phyloP scores from a whole-genome alignment of 2,797 vertebrate species.

The Phyllotis vaccarum region DNA sequence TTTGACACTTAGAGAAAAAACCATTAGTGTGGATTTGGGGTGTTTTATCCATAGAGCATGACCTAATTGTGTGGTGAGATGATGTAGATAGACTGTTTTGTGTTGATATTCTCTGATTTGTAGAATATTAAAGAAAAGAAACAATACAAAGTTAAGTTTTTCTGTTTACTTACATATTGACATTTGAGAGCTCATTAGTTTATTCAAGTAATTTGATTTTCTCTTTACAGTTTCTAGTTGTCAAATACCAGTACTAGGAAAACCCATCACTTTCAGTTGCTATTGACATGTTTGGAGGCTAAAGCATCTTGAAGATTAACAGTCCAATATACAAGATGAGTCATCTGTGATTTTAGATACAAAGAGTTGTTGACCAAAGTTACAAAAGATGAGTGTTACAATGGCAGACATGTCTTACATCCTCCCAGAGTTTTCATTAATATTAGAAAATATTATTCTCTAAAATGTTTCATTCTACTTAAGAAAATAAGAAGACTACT shows the following conservation, averaged over 20 bases:
- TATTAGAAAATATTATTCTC: constrained; percentile 26
- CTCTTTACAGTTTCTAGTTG: constrained; percentile 80
- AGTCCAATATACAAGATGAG: constrained; percentile 77
- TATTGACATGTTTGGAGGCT: constrained; percentile 80
- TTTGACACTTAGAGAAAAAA: background rate
- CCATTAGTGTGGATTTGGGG: constrained; percentile 13
- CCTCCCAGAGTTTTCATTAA: constrained; percentile 11
- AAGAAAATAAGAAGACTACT: background rate
- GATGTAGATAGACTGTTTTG: background rate
- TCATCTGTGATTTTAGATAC: constrained; percentile 74
- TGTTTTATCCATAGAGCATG: background rate
- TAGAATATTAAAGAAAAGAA: constrained; percentile 49
- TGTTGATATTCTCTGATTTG: background rate
- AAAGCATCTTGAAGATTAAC: constrained; percentile 74
- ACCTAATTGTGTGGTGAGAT: background rate
- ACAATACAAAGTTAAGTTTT: constrained; percentile 37
- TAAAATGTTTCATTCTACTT: background rate
- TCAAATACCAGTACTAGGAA: constrained; percentile 77
- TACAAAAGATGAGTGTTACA: background rate
- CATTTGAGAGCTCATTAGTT: constrained; percentile 81
- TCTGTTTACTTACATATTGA: constrained; percentile 76
- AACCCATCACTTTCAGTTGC: constrained; percentile 78
- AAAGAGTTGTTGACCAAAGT: constrained; percentile 64
- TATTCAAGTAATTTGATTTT: constrained; percentile 83
- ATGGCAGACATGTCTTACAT: background rate